Evolutionary conservation across 2,113 vertebrate genomes (phyloP).

Genomic region (Aplodontia rufa): DNA sequence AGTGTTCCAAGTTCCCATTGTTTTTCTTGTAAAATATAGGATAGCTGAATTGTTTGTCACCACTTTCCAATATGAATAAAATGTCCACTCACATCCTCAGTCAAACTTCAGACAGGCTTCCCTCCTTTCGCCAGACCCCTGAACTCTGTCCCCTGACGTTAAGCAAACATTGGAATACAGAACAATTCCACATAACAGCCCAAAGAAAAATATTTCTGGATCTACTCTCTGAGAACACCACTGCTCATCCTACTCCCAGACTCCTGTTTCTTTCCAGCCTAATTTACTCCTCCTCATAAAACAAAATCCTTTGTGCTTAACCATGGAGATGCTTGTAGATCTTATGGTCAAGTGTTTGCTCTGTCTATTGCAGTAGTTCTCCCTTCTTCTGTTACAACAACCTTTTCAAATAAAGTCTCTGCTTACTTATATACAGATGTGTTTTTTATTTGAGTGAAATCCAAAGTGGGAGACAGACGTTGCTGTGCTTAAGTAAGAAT

Average conservation of each 20-base stretch:
- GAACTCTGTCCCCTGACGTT: background rate
- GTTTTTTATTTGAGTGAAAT: background rate
- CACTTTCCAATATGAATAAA: background rate
- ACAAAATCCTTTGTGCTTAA: background rate
- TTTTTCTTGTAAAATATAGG: background rate
- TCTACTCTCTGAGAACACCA: background rate
- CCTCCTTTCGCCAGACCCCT: background rate
- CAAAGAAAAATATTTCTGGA: background rate
- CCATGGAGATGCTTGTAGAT: background rate
- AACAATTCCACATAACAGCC: background rate
- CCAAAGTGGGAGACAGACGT: background rate
- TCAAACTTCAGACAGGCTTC: background rate
- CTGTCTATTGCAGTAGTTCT: background rate
- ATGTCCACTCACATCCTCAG: background rate
- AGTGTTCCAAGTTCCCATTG: background rate
- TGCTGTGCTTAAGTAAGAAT: background rate
- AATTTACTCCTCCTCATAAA: background rate
- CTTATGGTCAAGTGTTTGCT: background rate
- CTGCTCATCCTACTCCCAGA: background rate
- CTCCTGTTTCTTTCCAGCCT: background rate
- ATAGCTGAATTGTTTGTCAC: background rate
- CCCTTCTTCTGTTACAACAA: background rate
- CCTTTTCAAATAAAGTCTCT: background rate
- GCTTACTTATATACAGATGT: background rate
- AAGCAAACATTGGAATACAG: background rate